These are phyloP conservation scores for Schizopygopsis malacanthus DNA, from an alignment of 2,797 vertebrate species.

Conservation along the genomic window DNA sequence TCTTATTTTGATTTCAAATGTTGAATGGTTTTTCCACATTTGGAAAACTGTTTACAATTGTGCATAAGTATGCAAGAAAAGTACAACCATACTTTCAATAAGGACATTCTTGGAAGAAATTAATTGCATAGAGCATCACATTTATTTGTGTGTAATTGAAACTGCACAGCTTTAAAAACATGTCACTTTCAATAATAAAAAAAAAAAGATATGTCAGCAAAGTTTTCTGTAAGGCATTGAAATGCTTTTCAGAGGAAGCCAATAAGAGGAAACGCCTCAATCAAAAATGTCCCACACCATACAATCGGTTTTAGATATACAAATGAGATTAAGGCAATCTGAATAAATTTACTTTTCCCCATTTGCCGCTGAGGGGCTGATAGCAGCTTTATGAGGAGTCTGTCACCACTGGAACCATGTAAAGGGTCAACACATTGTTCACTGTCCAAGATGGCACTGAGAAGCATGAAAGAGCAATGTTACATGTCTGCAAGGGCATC, in stretches of 20 bases:
- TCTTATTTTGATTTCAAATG: not conserved
- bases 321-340: conserved; percentile 72
- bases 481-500: conserved; percentile 83
- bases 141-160: conserved; percentile 78
- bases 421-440: conserved; percentile 87
- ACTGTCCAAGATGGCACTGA: conserved; percentile 90
- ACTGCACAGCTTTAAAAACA: conserved; percentile 59
- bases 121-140: conserved; percentile 81
- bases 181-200: conserved; percentile 56
- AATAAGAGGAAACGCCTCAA: conserved; percentile 68
- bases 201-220: conserved; percentile 61
- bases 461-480: conserved; percentile 90
- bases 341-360: conserved; percentile 61
- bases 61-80: conserved; percentile 72
- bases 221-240: conserved; percentile 70
- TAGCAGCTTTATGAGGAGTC: conserved; percentile 76
- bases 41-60: conserved; percentile 74
- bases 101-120: conserved; percentile 77
- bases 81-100: conserved; percentile 72
- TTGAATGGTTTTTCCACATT: conserved; percentile 66
- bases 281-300: conserved; percentile 54
- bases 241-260: conserved; percentile 64
- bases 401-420: conserved; percentile 80
- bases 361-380: conserved; percentile 54
- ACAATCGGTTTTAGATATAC: conserved; percentile 64